Base-by-base conservation (phyloP, 2,888 invertebrate genomes). In the Drosophila anomalipes region DNA sequence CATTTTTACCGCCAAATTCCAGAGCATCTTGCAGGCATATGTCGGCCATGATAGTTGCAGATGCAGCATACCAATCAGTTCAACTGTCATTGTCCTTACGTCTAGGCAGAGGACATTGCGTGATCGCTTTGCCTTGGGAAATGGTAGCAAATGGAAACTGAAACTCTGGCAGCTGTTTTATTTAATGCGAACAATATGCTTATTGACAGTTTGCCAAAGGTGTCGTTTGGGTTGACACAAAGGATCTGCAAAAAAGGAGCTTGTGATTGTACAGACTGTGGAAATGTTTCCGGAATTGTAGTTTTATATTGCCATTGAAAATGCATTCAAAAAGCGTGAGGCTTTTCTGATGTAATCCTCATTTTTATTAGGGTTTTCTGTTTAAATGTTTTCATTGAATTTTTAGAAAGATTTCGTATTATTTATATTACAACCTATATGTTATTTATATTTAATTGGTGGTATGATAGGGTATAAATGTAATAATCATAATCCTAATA, bases 151-250 rank as follows among this genome's bases (percentile, higher is more conserved):
- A 56, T 39, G 39, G n/a, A 60, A 74, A 61, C 44, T 54, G 57
- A 32, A 54, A 70, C 32, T 32, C 19, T 74, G 74, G 89, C 89
- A 89, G 86, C 86, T 86, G 86, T 83, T 81, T 81, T 70, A 61
- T 65, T 79, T 53, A 35, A 32, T 72, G 68, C 79, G 81, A 89
- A 89, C 86, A 86, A 86, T 89, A 67, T 70, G 77, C 86, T 87
- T 89, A 86, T 86, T 86, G 86, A 89, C 89, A 86, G 85, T 87
- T 85, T 87, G 66, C 59, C 70, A 66, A 89, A 89, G 83, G 86
- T 89, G 85, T 89, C 80, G 60, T 64, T 69, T 77, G 67, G 56
- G 64, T 56, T 28, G 56, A 35, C 49, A 72, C 79, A 78, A 79
- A 79, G 71, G 71, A 80, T 61, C 56, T 4, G 41, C 32, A 22